Percentiles rank a stretch among this genome's conserved stretches.
Evolutionary conservation across 1,140 invertebrate genomes (phyloP).

Genomic region (Diorhabda sublineata): DNA sequence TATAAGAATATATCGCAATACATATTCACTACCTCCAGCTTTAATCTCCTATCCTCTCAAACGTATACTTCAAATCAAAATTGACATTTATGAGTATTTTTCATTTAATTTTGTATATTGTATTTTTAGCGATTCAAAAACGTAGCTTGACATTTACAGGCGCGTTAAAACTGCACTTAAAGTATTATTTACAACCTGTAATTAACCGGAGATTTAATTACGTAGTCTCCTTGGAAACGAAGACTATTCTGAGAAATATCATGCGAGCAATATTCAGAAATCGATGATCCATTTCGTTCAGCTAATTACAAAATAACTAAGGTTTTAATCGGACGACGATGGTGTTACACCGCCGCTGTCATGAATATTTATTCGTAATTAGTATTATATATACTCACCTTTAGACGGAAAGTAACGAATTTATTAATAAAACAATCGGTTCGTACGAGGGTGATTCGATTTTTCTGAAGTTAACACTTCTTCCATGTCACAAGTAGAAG

Average conservation of each 20-base stretch:
- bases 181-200: conserved; percentile 42
- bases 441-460: too few relatives aligned
- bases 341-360: background rate
- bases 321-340: conserved; percentile 3
- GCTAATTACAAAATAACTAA: conserved; percentile 10
- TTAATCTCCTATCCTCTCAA: background rate
- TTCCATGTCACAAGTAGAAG: too few relatives aligned
- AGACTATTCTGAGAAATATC: conserved; percentile 28
- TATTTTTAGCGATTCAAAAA: conserved; percentile 8
- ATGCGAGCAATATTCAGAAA: conserved; percentile 11
- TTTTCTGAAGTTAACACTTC: too few relatives aligned
- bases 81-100: conserved; percentile 38
- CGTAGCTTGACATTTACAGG: conserved; percentile 36
- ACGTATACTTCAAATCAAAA: conserved; percentile 11
- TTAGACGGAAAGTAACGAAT: too few relatives aligned
- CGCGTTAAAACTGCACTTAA: conserved; percentile 44
- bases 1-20: too few relatives aligned
- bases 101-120: conserved; percentile 35
- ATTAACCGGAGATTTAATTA: conserved; percentile 43
- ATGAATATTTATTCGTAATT: too few relatives aligned
- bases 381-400: too few relatives aligned
- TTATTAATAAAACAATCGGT: too few relatives aligned
- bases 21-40: background rate
- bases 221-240: conserved; percentile 32
- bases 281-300: conserved; percentile 3